phyloP scores from a whole-genome alignment of 2,888 invertebrate species.

The Dryadula phaetusa region DNA sequence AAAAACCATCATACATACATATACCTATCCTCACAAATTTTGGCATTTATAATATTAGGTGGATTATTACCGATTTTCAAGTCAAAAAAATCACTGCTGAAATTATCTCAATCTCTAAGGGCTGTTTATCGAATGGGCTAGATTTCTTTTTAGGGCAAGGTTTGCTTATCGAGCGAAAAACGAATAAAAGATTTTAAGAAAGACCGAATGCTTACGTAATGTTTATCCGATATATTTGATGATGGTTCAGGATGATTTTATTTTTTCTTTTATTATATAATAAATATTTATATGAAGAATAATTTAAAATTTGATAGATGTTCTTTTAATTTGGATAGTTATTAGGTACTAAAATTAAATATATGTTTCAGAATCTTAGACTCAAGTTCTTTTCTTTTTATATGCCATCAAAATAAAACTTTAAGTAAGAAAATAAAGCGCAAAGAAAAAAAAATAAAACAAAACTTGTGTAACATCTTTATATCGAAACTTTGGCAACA shows the following conservation, averaged over 20 bases:
- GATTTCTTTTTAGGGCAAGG: constrained; percentile 23
- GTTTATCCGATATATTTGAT: background rate
- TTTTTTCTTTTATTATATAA: background rate
- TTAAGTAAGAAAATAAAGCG: no score
- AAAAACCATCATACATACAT: no score
- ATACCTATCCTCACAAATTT: no score
- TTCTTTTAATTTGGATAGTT: no score
- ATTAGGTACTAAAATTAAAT: no score
- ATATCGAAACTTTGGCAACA: background rate
- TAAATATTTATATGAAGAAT: no score
- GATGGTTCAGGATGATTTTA: background rate
- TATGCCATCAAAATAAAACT: no score
- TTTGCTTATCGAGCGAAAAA: constrained; percentile 24
- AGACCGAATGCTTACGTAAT: constrained; percentile 11
- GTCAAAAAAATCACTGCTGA: background rate
- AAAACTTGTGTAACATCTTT: background rate
- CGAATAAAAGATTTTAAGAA: constrained; percentile 14
- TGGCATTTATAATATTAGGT: no score
- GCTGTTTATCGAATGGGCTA: constrained; percentile 19
- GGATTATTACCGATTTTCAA: background rate
- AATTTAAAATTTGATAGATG: no score
- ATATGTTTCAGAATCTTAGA: no score
- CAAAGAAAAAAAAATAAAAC: background rate
- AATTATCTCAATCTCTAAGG: constrained; percentile 16
- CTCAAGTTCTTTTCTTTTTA: no score